A percentile compares a stretch with the other conserved stretches of the same genome.
These are phyloP conservation scores for Coregonus ussuriensis DNA, from an alignment of 2,797 vertebrate species.

Conservation along the genomic window DNA sequence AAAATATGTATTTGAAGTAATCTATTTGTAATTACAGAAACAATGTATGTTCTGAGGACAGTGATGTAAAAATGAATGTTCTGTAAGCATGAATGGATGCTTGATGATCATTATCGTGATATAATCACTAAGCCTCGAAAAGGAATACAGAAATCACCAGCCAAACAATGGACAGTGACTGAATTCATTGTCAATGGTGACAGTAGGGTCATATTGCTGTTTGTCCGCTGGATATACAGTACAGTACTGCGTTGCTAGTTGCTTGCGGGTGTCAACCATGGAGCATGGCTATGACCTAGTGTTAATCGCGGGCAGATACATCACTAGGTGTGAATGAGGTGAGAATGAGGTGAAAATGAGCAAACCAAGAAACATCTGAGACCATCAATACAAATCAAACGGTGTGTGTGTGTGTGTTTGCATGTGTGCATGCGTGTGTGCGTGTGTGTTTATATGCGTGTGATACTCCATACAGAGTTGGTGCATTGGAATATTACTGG, in stretches of 20 bases:
- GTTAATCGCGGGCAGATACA: slow-evolving; percentile 76
- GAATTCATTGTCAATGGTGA: slow-evolving; percentile 36
- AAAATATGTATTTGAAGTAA: no score
- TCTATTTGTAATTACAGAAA: no score
- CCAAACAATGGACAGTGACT: neutral
- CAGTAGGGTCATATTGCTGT: slow-evolving; percentile 3
- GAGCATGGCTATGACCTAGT: slow-evolving; percentile 68
- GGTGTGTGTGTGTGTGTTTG: neutral
- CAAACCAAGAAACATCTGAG: slow-evolving; percentile 73
- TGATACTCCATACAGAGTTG: slow-evolving; percentile 1
- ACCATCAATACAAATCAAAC: slow-evolving; percentile 44
- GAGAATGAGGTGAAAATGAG: slow-evolving; percentile 70
- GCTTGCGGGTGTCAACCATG: slow-evolving; percentile 60
- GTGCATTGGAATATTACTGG: slow-evolving; percentile 8
- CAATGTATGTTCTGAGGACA: neutral
- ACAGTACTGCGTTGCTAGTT: slow-evolving; percentile 57
- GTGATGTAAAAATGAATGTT: neutral
- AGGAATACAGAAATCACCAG: neutral
- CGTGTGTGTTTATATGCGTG: neutral
- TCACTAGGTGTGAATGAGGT: slow-evolving; percentile 77
- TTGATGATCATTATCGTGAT: neutral
- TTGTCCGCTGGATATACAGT: slow-evolving; percentile 44
- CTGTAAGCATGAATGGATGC: neutral
- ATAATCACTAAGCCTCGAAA: neutral
- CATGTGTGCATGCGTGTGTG: neutral